A percentile compares a stretch with the other conserved stretches of the same genome.
These are phyloP conservation scores for Ceratitis capitata DNA, from an alignment of 1,140 invertebrate genomes.

Conservation along the genomic window DNA sequence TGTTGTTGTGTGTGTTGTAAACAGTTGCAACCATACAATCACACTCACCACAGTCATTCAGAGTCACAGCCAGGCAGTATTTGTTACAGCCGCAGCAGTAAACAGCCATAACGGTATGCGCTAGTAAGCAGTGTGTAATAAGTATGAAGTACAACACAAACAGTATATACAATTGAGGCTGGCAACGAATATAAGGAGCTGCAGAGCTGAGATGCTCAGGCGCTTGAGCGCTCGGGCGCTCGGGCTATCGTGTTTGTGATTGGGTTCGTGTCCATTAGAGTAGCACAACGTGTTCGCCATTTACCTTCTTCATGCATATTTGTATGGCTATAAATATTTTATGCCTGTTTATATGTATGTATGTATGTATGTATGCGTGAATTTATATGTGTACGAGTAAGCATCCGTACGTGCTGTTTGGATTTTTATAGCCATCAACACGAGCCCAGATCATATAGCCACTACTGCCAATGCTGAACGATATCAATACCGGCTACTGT, in stretches of 20 bases:
- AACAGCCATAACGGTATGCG: neutral
- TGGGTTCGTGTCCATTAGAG: neutral
- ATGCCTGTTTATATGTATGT: neutral
- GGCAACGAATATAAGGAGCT: neutral
- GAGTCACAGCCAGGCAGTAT: neutral
- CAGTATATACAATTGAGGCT: neutral
- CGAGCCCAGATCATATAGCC: neutral
- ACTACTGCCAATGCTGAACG: neutral
- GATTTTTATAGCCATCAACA: neutral
- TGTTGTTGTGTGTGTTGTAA: too few relatives aligned
- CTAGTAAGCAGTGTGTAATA: neutral
- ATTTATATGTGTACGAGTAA: neutral
- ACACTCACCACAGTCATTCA: too few relatives aligned
- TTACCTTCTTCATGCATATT: conserved; percentile 8
- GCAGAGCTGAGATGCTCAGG: neutral
- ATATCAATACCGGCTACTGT: neutral
- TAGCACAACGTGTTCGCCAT: neutral
- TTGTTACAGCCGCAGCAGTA: neutral
- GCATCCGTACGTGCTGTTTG: neutral
- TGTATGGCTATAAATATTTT: too few relatives aligned
- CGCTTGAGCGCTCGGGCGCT: neutral
- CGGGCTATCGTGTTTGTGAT: too few relatives aligned
- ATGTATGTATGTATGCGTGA: neutral
- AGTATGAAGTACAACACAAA: neutral
- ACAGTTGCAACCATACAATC: neutral